These are phyloP conservation scores for Eidolon helvum DNA, from an alignment of 2,113 vertebrate species.

Conservation along the genomic window DNA sequence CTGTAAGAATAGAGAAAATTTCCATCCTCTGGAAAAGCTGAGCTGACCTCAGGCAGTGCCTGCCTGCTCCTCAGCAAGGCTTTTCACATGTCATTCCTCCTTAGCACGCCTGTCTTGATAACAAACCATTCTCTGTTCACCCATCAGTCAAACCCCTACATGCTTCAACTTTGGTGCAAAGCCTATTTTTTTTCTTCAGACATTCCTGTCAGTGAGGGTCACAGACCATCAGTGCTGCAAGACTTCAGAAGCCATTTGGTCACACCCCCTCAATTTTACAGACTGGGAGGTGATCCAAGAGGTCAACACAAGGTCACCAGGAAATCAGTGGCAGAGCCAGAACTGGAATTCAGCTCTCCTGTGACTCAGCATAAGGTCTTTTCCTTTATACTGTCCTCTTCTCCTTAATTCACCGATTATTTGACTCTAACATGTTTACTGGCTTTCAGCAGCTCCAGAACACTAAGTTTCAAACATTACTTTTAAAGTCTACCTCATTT, in stretches of 20 bases:
- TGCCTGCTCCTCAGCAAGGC: neutral
- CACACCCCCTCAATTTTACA: constrained; percentile 29
- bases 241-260: neutral
- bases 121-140: constrained; percentile 13
- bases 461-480: neutral
- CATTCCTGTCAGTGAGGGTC: constrained; percentile 5
- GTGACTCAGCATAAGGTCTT: neutral
- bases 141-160: neutral
- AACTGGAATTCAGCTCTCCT: neutral
- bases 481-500: neutral
- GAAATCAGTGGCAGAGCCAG: neutral
- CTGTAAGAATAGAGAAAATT: neutral
- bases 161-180: neutral
- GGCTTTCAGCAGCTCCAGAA: neutral
- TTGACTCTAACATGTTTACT: neutral
- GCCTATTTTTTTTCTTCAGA: neutral
- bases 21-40: neutral
- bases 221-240: neutral
- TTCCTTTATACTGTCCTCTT: neutral
- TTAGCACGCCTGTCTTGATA: neutral
- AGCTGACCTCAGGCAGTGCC: neutral
- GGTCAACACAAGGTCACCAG: neutral
- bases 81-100: constrained; percentile 5
- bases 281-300: neutral
- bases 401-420: neutral